Percentiles rank a stretch among this genome's conserved stretches.
Evolutionary conservation across 2,113 vertebrate genomes (phyloP).

Genomic region (Pseudonaja textilis): DNA sequence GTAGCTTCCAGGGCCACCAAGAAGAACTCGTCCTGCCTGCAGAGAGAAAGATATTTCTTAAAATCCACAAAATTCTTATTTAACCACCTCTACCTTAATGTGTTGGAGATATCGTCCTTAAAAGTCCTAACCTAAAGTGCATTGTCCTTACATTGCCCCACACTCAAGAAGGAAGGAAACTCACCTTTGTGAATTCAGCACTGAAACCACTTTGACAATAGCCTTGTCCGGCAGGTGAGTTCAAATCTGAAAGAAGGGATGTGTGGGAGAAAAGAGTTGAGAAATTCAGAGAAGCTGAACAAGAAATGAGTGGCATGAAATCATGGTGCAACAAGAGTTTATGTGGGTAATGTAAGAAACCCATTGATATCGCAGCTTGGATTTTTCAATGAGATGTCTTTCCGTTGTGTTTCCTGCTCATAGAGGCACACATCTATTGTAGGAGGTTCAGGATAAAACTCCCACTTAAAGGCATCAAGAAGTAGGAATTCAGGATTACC

Average conservation of each 20-base stretch:
- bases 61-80: background rate
- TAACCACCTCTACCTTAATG: background rate
- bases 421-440: background rate
- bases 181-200: conserved; percentile 88
- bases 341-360: background rate
- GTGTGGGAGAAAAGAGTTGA: background rate
- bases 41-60: conserved; percentile 46
- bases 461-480: background rate
- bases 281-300: background rate
- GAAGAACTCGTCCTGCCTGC: conserved; percentile 83
- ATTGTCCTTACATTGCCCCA: background rate
- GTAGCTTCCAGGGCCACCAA: conserved; percentile 89
- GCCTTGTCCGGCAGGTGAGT: conserved; percentile 73
- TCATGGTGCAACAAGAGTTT: background rate
- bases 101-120: background rate
- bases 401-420: background rate
- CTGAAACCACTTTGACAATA: conserved; percentile 93
- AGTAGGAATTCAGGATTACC: background rate
- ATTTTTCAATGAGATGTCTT: background rate
- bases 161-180: background rate
- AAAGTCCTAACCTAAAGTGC: background rate
- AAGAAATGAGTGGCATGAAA: background rate
- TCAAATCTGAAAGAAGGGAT: conserved; percentile 68
- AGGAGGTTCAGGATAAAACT: background rate
- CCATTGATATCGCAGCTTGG: background rate